Evolutionary conservation across 2,113 vertebrate genomes (phyloP).

Genomic region (Piprites chloris): DNA sequence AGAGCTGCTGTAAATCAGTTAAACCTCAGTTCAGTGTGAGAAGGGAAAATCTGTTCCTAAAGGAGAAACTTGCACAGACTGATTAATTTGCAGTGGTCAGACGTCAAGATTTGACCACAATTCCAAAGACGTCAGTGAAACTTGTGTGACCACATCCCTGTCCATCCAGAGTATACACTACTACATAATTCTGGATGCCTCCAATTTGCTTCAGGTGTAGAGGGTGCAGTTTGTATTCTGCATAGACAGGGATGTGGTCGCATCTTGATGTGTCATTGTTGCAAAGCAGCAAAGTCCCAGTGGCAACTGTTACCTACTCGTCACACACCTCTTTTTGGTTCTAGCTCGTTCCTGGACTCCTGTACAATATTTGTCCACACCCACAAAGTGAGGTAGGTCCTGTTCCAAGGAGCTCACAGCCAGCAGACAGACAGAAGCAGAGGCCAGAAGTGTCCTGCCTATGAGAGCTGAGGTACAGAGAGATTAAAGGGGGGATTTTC

Average conservation of each 20-base stretch:
- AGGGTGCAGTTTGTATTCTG: background rate
- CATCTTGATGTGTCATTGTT: background rate
- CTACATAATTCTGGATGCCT: background rate
- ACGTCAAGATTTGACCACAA: background rate
- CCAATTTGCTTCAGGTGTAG: background rate
- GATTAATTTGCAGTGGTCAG: background rate
- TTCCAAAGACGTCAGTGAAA: background rate
- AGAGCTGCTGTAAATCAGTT: background rate
- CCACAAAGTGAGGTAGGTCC: background rate
- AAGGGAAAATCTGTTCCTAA: background rate
- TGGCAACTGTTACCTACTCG: background rate
- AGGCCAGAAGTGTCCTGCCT: background rate
- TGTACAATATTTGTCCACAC: background rate
- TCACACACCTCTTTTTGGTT: background rate
- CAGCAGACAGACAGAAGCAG: background rate
- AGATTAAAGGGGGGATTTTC: background rate
- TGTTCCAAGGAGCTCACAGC: background rate
- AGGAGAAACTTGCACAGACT: background rate
- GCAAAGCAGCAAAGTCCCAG: background rate
- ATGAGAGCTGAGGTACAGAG: background rate
- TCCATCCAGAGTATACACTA: background rate
- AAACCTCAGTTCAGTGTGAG: background rate
- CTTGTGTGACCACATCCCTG: too few relatives aligned
- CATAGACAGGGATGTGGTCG: background rate
- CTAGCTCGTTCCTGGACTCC: background rate